Percentiles rank a stretch among this genome's conserved stretches.
phyloP scores from a whole-genome alignment of 2,113 vertebrate species.

The Epinephelus fuscoguttatus region DNA sequence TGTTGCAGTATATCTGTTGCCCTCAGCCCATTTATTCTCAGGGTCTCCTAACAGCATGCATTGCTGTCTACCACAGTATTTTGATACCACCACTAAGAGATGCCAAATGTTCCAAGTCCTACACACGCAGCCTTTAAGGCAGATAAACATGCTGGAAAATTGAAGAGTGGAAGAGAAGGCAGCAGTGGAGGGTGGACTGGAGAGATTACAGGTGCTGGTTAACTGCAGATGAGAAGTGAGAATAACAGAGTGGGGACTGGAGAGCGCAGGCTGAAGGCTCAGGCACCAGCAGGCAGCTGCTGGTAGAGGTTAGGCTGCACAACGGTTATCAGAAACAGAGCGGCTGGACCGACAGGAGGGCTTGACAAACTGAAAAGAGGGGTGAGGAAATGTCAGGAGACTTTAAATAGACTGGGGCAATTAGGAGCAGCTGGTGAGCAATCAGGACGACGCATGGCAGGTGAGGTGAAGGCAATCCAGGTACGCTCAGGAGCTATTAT shows the following conservation, averaged over 20 bases:
- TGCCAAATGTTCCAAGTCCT: constrained; percentile 1
- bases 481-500: not conserved
- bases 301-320: constrained; percentile 1
- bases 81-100: constrained; percentile 15
- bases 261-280: not conserved
- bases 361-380: constrained; percentile 31
- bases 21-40: not conserved
- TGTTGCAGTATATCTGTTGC: not conserved
- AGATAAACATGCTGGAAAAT: constrained; percentile 34
- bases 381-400: constrained; percentile 1
- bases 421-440: constrained; percentile 45
- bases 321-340: constrained; percentile 26
- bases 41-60: not conserved
- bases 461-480: constrained; percentile 17
- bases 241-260: constrained; percentile 22
- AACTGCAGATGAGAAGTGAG: constrained; percentile 38
- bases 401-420: constrained; percentile 15
- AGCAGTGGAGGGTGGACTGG: not conserved
- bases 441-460: constrained; percentile 36
- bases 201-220: constrained; percentile 25
- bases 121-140: constrained; percentile 14
- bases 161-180: constrained; percentile 5
- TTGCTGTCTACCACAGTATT: constrained; percentile 4
- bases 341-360: not conserved
- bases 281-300: not conserved